Percentiles rank a stretch among this genome's conserved stretches.
These are phyloP conservation scores for Tribolium castaneum DNA, from an alignment of 1,140 invertebrate genomes.

Conservation along the genomic window DNA sequence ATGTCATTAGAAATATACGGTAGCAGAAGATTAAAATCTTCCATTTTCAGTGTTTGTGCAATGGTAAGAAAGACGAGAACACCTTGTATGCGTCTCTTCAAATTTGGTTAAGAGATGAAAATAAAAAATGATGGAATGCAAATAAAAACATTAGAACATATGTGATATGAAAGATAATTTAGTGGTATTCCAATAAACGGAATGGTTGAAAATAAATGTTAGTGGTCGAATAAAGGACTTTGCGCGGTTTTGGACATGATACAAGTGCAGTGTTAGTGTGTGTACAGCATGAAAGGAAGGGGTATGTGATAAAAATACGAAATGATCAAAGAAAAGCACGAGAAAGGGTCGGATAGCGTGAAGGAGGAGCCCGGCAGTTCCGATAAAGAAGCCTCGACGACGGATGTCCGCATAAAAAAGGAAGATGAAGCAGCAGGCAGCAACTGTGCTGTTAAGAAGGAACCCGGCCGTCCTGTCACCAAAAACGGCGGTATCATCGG, in stretches of 20 bases:
- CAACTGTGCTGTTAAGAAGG: constrained; percentile 56
- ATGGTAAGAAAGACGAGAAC: constrained; percentile 52
- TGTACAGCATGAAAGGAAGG: constrained; percentile 60
- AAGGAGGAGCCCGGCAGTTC: constrained; percentile 63
- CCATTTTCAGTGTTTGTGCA: constrained; percentile 49
- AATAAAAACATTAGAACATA: constrained; percentile 65
- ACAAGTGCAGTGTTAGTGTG: constrained; percentile 57
- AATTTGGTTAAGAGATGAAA: constrained; percentile 63
- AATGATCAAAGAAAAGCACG: constrained; percentile 65
- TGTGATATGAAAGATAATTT: constrained; percentile 62
- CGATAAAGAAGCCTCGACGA: constrained; percentile 58
- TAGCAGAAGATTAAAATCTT: constrained; percentile 50
- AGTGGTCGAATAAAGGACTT: constrained; percentile 46
- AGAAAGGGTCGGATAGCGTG: constrained; percentile 62
- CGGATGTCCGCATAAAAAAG: constrained; percentile 62
- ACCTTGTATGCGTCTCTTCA: constrained; percentile 58
- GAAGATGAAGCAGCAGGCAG: constrained; percentile 60
- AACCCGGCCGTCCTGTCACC: constrained; percentile 55
- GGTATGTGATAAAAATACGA: constrained; percentile 57
- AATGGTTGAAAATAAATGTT: constrained; percentile 48
- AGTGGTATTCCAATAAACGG: constrained; percentile 55
- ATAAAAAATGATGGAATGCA: constrained; percentile 64
- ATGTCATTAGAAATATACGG: constrained; percentile 52
- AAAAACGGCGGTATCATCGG: constrained; percentile 63
- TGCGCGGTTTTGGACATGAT: constrained; percentile 50